Evolutionary conservation across 2,888 invertebrate genomes (phyloP), one percentile per base, ranked within the genome.

Genomic region (Caenorhabditis sp.): DNA sequence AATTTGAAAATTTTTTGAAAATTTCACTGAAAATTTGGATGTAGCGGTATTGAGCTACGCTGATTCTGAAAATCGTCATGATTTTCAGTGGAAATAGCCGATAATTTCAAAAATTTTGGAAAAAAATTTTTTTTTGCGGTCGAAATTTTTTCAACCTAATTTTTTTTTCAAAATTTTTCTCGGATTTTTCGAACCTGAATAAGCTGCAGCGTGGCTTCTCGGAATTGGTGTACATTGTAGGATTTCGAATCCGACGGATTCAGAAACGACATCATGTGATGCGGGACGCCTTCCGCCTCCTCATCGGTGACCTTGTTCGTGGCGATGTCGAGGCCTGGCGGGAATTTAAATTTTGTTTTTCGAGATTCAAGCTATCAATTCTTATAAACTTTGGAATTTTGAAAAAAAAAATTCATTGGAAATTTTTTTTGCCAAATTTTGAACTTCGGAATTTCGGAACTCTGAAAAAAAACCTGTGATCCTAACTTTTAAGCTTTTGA

Each of bases 191-290:
- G 5, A 14, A 76, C 82, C 58, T 83, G 41, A 28, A 80, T 77
- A 7, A 84, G 24, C 14, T 74, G n/a, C 4, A 90, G 41, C 16
- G 83, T 84, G 14, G 68, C 64, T 2, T 84, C 66, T 44, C 85
- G 84, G 56, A 89, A 91, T 8, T 77, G 38, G 28, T 90, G 90
- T 1, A 91, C 89, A 75, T 90, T 88, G 76, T 87, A 91, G 8
- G 72, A 28, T 31, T 74, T 59, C 3, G 66, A 47, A 0, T 49
- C 86, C 73, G 95, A 94, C 0, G 98, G 96, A 88, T 96, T 95
- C 76, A 97, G 93, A 82, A 96, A 95, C 92, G 96, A 96, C 84
- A 99, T 94, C 91, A 98, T 94, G 92, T 99, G 97, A 93, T 99
- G 99, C 0, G 94, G 95, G 0, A 95, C 95, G 89, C 94, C 93